A percentile compares a stretch with the other conserved stretches of the same genome.
Evolutionary conservation across 2,113 vertebrate species (phyloP).

Genomic region (Nothocercus nigrocapillus): DNA sequence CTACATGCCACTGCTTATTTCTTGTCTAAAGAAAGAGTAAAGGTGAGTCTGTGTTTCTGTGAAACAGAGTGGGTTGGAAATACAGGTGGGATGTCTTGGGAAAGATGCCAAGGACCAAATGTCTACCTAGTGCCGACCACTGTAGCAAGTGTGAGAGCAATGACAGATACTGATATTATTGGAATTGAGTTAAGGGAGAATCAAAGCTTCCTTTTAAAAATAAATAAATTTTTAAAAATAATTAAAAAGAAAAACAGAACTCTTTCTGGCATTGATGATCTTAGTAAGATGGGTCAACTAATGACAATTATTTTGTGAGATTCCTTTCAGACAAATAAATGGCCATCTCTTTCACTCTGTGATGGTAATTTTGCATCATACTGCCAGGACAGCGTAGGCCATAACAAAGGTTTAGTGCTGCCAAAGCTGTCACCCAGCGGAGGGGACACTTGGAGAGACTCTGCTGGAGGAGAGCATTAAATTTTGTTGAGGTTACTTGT

Average conservation of each 20-base stretch:
- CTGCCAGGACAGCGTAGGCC: neutral
- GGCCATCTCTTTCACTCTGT: neutral
- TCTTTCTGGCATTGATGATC: neutral
- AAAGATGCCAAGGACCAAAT: neutral
- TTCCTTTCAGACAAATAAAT: neutral
- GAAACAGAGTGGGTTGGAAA: neutral
- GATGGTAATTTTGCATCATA: neutral
- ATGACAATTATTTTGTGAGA: neutral
- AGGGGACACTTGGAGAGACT: neutral
- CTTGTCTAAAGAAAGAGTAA: constrained; percentile 91
- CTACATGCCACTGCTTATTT: constrained; percentile 97
- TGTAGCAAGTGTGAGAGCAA: neutral
- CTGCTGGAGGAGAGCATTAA: neutral
- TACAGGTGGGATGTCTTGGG: neutral
- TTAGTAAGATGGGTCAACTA: neutral
- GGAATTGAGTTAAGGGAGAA: neutral
- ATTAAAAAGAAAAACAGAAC: neutral
- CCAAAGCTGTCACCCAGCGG: neutral
- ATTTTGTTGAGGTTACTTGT: neutral
- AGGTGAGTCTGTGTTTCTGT: constrained; percentile 78
- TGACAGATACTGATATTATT: neutral
- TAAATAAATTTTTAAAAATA: too few species aligned
- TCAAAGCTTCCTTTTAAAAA: neutral
- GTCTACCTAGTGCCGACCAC: neutral
- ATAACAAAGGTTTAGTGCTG: neutral